Conservation (phyloP, 2,888 invertebrate species). For the Hydroisotoma schaefferi region DNA sequence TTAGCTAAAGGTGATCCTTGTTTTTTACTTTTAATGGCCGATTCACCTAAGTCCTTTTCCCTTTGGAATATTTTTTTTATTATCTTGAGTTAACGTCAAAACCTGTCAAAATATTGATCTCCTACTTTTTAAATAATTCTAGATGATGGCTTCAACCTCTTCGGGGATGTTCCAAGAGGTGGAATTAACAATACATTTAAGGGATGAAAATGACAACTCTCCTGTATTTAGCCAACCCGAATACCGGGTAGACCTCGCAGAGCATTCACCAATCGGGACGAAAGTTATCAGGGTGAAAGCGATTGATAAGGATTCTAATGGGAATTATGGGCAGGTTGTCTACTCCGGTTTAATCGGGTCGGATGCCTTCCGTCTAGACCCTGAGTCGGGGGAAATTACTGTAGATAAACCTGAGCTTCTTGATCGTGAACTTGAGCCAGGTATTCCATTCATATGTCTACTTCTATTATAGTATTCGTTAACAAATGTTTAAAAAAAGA, state of each 20-base stretch:
- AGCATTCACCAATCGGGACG: conserved; percentile 73
- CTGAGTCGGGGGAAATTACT: conserved; percentile 72
- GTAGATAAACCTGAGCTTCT: conserved; percentile 62
- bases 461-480: not conserved
- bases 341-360: conserved; percentile 75
- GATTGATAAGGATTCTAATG: conserved; percentile 72
- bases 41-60: too few relatives aligned
- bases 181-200: conserved; percentile 73
- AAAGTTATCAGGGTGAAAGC: conserved; percentile 73
- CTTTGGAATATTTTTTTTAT: conserved; percentile 10
- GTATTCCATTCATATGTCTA: too few relatives aligned
- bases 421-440: conserved; percentile 74
- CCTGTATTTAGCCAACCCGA: conserved; percentile 64
- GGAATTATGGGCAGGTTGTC: conserved; percentile 69
- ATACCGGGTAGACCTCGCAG: conserved; percentile 73
- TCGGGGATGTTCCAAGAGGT: conserved; percentile 64
- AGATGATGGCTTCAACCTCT: conserved; percentile 68
- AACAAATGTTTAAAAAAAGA: too few relatives aligned
- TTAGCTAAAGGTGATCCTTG: too few relatives aligned
- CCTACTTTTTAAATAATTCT: conserved; percentile 27
- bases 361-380: conserved; percentile 76
- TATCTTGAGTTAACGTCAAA: conserved; percentile 47
- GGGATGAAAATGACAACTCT: conserved; percentile 83
- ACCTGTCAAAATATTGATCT: not conserved
- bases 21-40: too few relatives aligned